phyloP scores from a whole-genome alignment of 2,113 vertebrate genomes.

The Coracopsis vasa region DNA sequence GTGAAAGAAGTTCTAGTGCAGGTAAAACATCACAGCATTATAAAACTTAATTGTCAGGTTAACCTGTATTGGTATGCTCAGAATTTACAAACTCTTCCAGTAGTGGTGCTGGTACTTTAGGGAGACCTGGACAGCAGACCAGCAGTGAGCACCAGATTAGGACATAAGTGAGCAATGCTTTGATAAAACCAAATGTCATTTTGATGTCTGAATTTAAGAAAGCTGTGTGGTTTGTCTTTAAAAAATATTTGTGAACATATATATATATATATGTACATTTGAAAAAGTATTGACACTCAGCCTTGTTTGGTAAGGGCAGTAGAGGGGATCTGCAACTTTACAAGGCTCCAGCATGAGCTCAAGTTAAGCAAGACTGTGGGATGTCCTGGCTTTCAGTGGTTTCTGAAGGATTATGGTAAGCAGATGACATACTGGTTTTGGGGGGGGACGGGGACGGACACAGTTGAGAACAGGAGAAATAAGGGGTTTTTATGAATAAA shows the following conservation, averaged over 20 bases:
- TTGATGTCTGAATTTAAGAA: not conserved
- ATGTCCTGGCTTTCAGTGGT: not conserved
- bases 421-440: not conserved
- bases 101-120: not conserved
- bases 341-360: not conserved
- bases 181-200: not conserved
- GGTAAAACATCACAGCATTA: not conserved
- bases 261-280: not conserved
- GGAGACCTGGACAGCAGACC: not conserved
- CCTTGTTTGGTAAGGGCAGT: not conserved
- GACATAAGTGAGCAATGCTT: not conserved
- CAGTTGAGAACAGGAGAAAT: not conserved
- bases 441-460: no score
- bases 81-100: not conserved
- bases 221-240: not conserved
- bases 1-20: not conserved
- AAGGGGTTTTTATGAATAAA: not conserved
- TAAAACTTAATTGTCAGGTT: not conserved
- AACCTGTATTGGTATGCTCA: not conserved
- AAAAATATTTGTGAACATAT: not conserved
- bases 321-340: not conserved
- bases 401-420: not conserved
- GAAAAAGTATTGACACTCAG: accelerated
- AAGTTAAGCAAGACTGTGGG: not conserved
- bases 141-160: not conserved